A percentile compares a stretch with the other conserved stretches of the same genome.
Conservation (phyloP, 92 coral and sea anemone genomes). For the Zoanthus sociatus region DNA sequence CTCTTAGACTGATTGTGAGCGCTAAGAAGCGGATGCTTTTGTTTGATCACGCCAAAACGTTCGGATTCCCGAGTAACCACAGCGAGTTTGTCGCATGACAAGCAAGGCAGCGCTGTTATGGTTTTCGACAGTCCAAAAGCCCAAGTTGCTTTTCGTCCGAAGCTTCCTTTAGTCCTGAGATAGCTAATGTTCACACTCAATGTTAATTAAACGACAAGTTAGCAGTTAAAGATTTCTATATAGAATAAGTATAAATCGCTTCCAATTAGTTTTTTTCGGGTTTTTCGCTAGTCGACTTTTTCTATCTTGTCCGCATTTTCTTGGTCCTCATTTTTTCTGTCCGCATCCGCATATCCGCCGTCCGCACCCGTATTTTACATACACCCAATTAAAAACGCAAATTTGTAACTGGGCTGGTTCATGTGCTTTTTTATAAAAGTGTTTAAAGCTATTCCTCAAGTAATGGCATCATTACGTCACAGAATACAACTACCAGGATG, state of each 20-base stretch:
- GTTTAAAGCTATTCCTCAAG: no score
- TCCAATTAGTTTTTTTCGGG: not conserved
- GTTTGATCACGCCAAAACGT: constrained; percentile 10
- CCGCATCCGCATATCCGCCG: not conserved
- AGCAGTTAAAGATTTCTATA: no score
- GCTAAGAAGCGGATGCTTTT: constrained; percentile 11
- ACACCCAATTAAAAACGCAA: not conserved
- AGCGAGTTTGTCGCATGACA: constrained; percentile 9
- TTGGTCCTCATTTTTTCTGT: not conserved
- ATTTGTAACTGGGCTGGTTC: no score
- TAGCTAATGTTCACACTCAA: not conserved
- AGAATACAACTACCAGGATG: no score
- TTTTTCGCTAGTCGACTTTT: not conserved
- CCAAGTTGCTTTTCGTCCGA: not conserved
- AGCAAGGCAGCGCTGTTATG: not conserved
- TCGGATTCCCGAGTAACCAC: constrained; percentile 25
- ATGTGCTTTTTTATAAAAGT: no score
- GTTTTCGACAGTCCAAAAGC: constrained; percentile 2
- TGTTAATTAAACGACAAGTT: not conserved
- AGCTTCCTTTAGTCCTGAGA: not conserved
- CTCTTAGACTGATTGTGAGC: constrained; percentile 1
- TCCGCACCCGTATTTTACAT: not conserved
- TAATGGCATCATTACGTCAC: no score
- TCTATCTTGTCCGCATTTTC: not conserved
- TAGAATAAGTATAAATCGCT: no score